A percentile compares a stretch with the other conserved stretches of the same genome.
Conservation (phyloP, 2,888 invertebrate species). For the Drosophila paucipuncta region DNA sequence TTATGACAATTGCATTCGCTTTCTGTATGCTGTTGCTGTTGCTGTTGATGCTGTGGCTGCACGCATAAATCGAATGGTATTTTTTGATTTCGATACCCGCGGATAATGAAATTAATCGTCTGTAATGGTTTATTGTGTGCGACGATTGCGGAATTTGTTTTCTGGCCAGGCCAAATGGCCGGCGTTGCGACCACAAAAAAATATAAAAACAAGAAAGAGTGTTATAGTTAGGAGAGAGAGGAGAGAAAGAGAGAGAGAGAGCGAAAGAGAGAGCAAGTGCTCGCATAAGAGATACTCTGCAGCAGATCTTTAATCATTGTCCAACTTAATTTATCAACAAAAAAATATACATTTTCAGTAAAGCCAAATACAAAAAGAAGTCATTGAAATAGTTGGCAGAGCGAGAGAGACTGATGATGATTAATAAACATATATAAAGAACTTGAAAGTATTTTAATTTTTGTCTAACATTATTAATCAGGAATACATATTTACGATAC, state of each 20-base stretch:
- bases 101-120: conserved; percentile 80
- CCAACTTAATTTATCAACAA: background rate
- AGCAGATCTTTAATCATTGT: background rate
- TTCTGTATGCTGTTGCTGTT: conserved; percentile 44
- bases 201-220: conserved; percentile 11
- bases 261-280: background rate
- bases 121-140: conserved; percentile 81
- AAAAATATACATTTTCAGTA: background rate
- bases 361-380: background rate
- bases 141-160: conserved; percentile 70
- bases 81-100: conserved; percentile 71
- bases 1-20: conserved; percentile 67
- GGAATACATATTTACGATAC: background rate
- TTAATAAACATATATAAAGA: background rate
- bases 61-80: conserved; percentile 74
- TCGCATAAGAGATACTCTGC: background rate
- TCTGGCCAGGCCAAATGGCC: conserved; percentile 46
- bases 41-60: conserved; percentile 55
- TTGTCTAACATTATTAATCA: background rate
- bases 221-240: background rate
- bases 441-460: background rate
- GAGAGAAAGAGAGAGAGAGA: background rate
- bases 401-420: no score
- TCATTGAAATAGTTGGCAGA: background rate
- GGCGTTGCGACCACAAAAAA: conserved; percentile 19